Evolutionary conservation across 23 tunicate species (phyloP).

Genomic region (Ciona savignyi): DNA sequence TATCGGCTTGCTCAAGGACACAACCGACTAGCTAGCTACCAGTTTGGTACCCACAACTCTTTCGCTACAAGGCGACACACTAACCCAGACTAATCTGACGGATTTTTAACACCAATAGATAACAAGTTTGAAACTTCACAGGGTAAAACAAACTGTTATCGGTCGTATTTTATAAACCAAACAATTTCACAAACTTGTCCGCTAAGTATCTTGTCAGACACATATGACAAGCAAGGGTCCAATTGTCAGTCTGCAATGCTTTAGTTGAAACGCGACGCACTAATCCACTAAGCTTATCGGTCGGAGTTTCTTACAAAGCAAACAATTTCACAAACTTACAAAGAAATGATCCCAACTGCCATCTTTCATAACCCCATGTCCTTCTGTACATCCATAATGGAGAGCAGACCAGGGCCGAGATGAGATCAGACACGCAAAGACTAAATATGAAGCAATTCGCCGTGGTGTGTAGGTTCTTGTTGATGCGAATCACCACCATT

Average conservation of each 20-base stretch:
- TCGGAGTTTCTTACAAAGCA: neutral
- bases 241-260: too few species aligned
- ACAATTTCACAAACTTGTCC: constrained; percentile 36
- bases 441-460: constrained; percentile 10
- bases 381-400: neutral
- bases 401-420: neutral
- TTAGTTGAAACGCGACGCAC: too few species aligned
- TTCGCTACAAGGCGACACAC: too few species aligned
- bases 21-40: too few species aligned
- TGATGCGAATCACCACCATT: constrained; percentile 11
- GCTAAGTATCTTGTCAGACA: constrained; percentile 48
- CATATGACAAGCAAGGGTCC: constrained; percentile 21
- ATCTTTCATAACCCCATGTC: neutral
- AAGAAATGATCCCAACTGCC: neutral
- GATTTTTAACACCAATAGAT: too few species aligned
- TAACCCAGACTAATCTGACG: too few species aligned
- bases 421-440: neutral
- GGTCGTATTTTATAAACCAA: too few species aligned
- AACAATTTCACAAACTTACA: neutral
- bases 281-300: too few species aligned
- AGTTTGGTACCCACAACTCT: too few species aligned
- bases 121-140: too few species aligned
- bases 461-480: constrained; percentile 28
- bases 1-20: too few species aligned
- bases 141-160: too few species aligned